phyloP scores from a whole-genome alignment of 2,113 vertebrate genomes.

The Suncus etruscus region DNA sequence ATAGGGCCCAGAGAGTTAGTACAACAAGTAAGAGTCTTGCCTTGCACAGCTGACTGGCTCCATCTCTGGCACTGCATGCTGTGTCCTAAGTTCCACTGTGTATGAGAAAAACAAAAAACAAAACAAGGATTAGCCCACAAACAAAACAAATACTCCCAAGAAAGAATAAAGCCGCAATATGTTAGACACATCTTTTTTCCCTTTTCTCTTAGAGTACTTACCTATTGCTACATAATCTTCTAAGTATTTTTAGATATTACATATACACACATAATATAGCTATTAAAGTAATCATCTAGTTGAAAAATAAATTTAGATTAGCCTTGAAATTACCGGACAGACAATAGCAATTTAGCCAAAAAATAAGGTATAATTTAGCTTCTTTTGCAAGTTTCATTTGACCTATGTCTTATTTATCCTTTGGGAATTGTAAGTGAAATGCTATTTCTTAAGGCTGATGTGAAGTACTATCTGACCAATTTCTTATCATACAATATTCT shows the following conservation, averaged over 20 bases:
- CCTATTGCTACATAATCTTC: too few species aligned
- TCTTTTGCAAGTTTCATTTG: background rate
- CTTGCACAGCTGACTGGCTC: too few species aligned
- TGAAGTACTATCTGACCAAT: background rate
- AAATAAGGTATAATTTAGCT: background rate
- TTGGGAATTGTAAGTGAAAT: background rate
- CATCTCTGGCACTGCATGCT: too few species aligned
- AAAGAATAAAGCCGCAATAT: background rate
- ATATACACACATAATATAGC: background rate
- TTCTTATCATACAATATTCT: background rate
- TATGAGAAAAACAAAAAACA: too few species aligned
- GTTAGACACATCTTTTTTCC: background rate
- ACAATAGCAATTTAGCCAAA: background rate
- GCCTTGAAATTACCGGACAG: background rate
- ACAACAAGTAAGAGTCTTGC: too few species aligned
- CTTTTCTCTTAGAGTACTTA: too few species aligned
- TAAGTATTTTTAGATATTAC: too few species aligned
- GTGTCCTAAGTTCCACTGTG: too few species aligned
- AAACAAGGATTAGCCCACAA: too few species aligned
- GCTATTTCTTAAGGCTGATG: background rate
- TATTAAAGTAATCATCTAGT: background rate
- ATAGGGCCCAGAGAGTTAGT: background rate
- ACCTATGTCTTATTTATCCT: background rate
- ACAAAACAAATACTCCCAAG: too few species aligned
- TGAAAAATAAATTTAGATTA: background rate